These are phyloP conservation scores for Itoplectis maculator DNA, from an alignment of 2,888 invertebrate species.

Conservation along the genomic window DNA sequence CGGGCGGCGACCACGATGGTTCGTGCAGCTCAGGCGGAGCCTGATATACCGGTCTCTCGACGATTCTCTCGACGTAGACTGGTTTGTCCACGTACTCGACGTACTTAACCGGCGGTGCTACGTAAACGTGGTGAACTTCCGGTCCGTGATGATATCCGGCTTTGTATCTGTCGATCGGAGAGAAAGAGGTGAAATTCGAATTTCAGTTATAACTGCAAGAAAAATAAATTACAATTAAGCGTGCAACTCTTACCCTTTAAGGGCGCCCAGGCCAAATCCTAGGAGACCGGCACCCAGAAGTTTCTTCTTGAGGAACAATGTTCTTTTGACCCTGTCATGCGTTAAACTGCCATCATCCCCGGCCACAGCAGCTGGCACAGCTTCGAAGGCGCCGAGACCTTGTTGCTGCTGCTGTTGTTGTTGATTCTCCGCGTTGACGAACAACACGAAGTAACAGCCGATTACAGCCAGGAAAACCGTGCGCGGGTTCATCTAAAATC, in stretches of 20 bases:
- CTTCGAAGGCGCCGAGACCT: too few species aligned
- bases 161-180: constrained; percentile 76
- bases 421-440: constrained; percentile 55
- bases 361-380: not conserved
- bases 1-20: constrained; percentile 73
- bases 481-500: constrained; percentile 66
- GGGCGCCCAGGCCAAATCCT: constrained; percentile 80
- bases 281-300: constrained; percentile 81
- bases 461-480: constrained; percentile 66
- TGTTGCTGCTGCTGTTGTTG: constrained; percentile 1
- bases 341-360: constrained; percentile 41
- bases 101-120: constrained; percentile 79
- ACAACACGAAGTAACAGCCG: constrained; percentile 71
- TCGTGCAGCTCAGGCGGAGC: constrained; percentile 74
- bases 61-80: constrained; percentile 79
- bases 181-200: constrained; percentile 11
- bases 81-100: constrained; percentile 82
- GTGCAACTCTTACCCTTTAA: constrained; percentile 77
- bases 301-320: constrained; percentile 81
- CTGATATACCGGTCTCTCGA: constrained; percentile 80
- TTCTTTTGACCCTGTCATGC: constrained; percentile 78
- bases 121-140: constrained; percentile 81
- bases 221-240: not conserved
- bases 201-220: not conserved
- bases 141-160: constrained; percentile 78